Base-by-base conservation (phyloP, 2,113 vertebrate genomes). In the Astatotilapia flaviijosephi region DNA sequence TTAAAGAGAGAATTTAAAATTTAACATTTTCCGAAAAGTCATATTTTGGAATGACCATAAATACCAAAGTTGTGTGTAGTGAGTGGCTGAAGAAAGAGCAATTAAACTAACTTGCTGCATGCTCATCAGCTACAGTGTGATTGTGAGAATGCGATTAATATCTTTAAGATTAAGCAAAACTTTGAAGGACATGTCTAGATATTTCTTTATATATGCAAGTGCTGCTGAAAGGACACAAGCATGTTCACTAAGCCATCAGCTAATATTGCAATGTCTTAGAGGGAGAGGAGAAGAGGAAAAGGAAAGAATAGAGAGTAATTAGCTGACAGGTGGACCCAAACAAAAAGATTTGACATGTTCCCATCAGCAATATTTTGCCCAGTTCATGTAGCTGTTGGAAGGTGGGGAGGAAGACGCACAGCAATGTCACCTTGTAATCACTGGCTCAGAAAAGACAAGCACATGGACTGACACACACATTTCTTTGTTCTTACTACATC, bases 351-450 rank as follows among this genome's bases (percentile, higher is more conserved):
- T 53, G n/a, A 81, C 10, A 81, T 56, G 77, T 86, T 84, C 68
- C 28, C 80, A 82, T 80, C 56, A 82, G 83, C 42, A 15, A 75
- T 12, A n/a, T 56, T 68, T 58, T 47, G n/a, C 8, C 85, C 87
- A 80, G 54, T 42, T 73, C 75, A 81, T 82, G 14, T 45, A 85
- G 65, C 47, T 89, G 79, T 35, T 65, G 56, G 35, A 68, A 35
- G 62, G 15, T 31, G 60, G 45, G 26, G 70, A 75, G 15, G 23
- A 19, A 49, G 21, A 10, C 4, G 14, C 68, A 40, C 26, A 79
- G 35, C 79, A 93, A 85, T 85, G 73, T 90, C 82, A 85, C 83
- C 81, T 88, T 88, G 49, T 15, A 54, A 49, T 80, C 55, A 82
- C 6, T 77, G 60, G 14, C 82, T 91, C 68, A 62, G 83, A 80